Base-by-base conservation (phyloP, 2,797 vertebrate genomes). In the Clangula hyemalis region DNA sequence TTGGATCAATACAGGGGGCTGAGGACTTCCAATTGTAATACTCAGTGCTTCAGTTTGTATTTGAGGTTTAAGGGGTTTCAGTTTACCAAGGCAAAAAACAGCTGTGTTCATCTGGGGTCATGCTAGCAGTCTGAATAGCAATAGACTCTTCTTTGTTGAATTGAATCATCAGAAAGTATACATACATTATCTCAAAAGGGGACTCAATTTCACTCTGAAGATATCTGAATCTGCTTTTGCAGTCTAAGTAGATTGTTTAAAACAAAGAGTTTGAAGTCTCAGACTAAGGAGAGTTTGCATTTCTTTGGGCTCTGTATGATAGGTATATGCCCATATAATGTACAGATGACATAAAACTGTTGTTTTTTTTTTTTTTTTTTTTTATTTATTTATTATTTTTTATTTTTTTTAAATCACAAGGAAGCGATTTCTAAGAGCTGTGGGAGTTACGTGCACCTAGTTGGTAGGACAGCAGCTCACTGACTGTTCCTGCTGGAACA, bases 51-150 rank as follows among this genome's bases (percentile, higher is more conserved):
- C 0, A 1, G 11, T 25, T 85, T 36, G 18, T 74, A 15, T 20
- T 61, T 80, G 75, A 77, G 43, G 36, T 93, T 77, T 83, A 45
- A 83, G 83, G 65, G 25, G 49, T 83, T 64, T 80, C 61, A 57
- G 0, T 75, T 87, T 80, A 34, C 28, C 25, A 21, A 11, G 64
- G 61, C 32, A 76, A 76, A 39, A 53, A 22, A 4, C 30, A 57
- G 34, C 74, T 85, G 21, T 30, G 14, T 21, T 74, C 2, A 16
- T 71, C 47, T 75, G 61, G 8, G 75, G 80, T 88, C 32, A 16
- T 7, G 8, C 18, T 19, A 85, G 25, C 17, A 45, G 8, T 8
- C 69, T 47, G 39, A 61, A 61, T 49, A 80, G 39, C 1, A 3
- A 34, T 57, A 85, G 32, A 41, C 38, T 56, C 20, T 30, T 38